Evolutionary conservation across 1,140 invertebrate genomes (phyloP).

Genomic region (Drosophila persimilis): DNA sequence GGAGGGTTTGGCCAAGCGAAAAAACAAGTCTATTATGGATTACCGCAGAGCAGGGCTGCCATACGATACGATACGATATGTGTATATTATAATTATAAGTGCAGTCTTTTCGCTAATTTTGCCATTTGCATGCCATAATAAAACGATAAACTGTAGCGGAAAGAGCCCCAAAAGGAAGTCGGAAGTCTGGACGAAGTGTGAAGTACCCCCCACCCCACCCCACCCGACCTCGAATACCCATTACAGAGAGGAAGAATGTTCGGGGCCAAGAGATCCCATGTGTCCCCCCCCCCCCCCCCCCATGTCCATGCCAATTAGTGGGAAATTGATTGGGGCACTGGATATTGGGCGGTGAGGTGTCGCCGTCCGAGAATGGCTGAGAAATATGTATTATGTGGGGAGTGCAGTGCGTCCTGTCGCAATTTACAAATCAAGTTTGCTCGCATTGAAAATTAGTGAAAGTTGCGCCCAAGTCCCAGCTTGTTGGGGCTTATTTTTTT

Average conservation of each 20-base stretch:
- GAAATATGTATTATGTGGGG: conserved; percentile 60
- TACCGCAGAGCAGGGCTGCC: not conserved
- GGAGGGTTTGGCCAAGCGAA: not conserved
- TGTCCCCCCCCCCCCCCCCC: conserved; percentile 4
- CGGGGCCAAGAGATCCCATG: conserved; percentile 6
- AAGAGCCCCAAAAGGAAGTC: conserved; percentile 39
- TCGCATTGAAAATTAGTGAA: conserved; percentile 68
- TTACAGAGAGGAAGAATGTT: conserved; percentile 26
- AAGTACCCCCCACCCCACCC: too few species aligned
- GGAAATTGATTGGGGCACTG: conserved; percentile 42
- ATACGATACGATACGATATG: not conserved
- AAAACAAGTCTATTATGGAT: conserved; percentile 64
- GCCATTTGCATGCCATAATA: conserved; percentile 75
- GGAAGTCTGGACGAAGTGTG: conserved; percentile 3
- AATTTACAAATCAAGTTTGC: conserved; percentile 68
- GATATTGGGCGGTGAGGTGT: not conserved
- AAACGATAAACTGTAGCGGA: conserved; percentile 59
- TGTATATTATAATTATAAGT: conserved; percentile 68
- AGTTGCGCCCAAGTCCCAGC: conserved; percentile 62
- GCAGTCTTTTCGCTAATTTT: conserved; percentile 65
- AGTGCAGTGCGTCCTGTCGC: conserved; percentile 47
- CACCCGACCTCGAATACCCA: conserved; percentile 7
- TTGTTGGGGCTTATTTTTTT: conserved; percentile 27
- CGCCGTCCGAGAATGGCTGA: conserved; percentile 38
- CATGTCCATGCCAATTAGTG: conserved; percentile 38